Conservation (phyloP, 64 coral and sea anemone genomes). For the Montipora sp. region DNA sequence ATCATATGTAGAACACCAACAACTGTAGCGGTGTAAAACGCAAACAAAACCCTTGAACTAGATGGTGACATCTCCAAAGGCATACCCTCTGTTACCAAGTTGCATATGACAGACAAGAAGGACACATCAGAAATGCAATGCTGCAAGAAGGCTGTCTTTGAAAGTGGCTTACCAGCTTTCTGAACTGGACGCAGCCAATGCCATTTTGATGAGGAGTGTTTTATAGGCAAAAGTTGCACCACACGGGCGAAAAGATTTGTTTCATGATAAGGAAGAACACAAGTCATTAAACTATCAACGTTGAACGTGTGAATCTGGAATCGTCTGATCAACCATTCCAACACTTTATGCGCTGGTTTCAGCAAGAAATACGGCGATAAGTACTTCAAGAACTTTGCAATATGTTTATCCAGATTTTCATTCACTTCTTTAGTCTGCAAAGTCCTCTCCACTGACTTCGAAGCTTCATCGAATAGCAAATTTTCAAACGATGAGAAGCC, state of each 20-base stretch:
- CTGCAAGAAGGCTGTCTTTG: constrained; percentile 81
- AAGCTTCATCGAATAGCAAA: constrained; percentile 84
- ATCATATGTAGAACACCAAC: constrained; percentile 84
- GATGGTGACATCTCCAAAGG: constrained; percentile 61
- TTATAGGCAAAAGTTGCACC: constrained; percentile 82
- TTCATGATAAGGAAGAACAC: constrained; percentile 93
- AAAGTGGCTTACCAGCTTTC: constrained; percentile 78
- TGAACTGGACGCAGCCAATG: constrained; percentile 86
- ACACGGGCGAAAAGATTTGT: constrained; percentile 93
- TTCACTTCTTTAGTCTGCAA: constrained; percentile 89
- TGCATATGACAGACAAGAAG: constrained; percentile 80
- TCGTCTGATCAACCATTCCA: constrained; percentile 97
- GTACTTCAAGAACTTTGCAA: constrained; percentile 74
- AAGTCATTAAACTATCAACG: constrained; percentile 72
- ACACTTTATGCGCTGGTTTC: constrained; percentile 91
- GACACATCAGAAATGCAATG: constrained; percentile 78
- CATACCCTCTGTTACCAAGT: constrained; percentile 66
- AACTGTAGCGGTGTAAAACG: constrained; percentile 95
- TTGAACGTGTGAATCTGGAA: constrained; percentile 83
- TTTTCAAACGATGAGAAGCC: constrained; percentile 68
- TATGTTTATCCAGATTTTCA: constrained; percentile 77
- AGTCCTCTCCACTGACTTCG: constrained; percentile 79
- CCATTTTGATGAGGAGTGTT: constrained; percentile 78
- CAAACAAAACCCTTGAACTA: constrained; percentile 76
- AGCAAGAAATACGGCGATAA: constrained; percentile 95